Base-by-base conservation (phyloP, 1,140 invertebrate genomes). In the Bombus sylvicola region DNA sequence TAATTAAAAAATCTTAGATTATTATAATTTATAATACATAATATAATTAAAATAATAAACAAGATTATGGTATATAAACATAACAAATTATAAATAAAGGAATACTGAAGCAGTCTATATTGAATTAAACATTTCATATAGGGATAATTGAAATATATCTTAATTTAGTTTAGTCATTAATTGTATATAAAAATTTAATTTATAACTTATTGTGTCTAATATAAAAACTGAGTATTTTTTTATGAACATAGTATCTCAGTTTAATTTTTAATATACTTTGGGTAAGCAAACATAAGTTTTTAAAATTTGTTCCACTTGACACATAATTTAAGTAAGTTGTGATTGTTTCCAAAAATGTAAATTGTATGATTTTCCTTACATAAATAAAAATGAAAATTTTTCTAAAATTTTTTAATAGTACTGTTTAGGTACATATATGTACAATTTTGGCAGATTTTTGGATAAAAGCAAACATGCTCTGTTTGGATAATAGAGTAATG, bases 381-480 rank as follows among this genome's bases (percentile, higher is more conserved):
- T 57, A 66, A 72, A 81, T 25, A 66, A 69, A 73, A 80, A 68
- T 69, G 80, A 73, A 25, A 41, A 78, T 64, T 64, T 57, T 53
- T 57, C 57, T 82, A 71, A 62, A 88, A 39, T 74, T 75, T 77
- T 59, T 80, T 79, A 81, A 86, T 74, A 43, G 18, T 73, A 86
- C 68, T 37, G 39, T 31, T 47, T 88, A 89, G 66, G 85, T 89
- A 83, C 74, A 88, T 47, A 18, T 88, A 88, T 86, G 62, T 86
- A 88, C 87, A 89, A 83, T 88, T 88, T 88, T 77, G 64, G 77
- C 69, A 68, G 81, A 89, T 59, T 41, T 64, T 37, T 57, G 39
- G 2, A 75, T 64, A 75, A 76, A 43, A n/a, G n/a, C 64, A 76
- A 84, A 79, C 22, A 79, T 76, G 68, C 41, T 81, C 72, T 25